A percentile compares a stretch with the other conserved stretches of the same genome.
Conservation (phyloP, 2,113 vertebrate species). For the Strix uralensis region DNA sequence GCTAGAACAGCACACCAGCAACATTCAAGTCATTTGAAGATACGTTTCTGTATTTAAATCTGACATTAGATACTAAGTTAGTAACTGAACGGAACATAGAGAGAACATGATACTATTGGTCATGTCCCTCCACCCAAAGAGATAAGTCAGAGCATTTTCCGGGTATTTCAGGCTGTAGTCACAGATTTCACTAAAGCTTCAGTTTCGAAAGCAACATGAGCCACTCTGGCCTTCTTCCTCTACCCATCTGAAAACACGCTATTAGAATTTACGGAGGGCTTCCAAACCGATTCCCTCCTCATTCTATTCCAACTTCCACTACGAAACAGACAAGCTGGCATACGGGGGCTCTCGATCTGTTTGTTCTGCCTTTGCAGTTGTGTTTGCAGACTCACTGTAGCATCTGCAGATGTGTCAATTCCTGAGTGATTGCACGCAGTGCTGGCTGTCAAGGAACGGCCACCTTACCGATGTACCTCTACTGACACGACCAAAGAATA, state of each 20-base stretch:
- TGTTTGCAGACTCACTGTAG: background rate
- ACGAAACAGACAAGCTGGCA: background rate
- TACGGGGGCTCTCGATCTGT: background rate
- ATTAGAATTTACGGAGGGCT: slow-evolving; percentile 45
- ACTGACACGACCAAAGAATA: slow-evolving; percentile 37
- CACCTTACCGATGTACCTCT: slow-evolving; percentile 25
- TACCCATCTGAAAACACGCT: slow-evolving; percentile 27
- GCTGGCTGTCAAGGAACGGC: slow-evolving; percentile 64
- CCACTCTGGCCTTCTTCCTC: slow-evolving; percentile 23
- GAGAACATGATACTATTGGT: background rate
- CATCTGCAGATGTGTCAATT: slow-evolving; percentile 61
- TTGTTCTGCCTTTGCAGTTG: background rate
- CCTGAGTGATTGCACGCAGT: slow-evolving; percentile 73
- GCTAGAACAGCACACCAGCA: background rate
- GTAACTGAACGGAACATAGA: background rate
- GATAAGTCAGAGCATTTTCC: background rate
- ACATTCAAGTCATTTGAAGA: background rate
- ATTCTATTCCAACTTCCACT: slow-evolving; percentile 7
- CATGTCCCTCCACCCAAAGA: background rate
- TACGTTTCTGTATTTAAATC: background rate
- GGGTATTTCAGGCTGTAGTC: background rate
- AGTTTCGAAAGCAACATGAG: slow-evolving; percentile 39
- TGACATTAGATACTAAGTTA: background rate
- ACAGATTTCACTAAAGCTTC: slow-evolving; percentile 45
- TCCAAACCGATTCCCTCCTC: slow-evolving; percentile 47